Conservation (phyloP, 2,113 vertebrate genomes). For the Telmatochromis brichardi region DNA sequence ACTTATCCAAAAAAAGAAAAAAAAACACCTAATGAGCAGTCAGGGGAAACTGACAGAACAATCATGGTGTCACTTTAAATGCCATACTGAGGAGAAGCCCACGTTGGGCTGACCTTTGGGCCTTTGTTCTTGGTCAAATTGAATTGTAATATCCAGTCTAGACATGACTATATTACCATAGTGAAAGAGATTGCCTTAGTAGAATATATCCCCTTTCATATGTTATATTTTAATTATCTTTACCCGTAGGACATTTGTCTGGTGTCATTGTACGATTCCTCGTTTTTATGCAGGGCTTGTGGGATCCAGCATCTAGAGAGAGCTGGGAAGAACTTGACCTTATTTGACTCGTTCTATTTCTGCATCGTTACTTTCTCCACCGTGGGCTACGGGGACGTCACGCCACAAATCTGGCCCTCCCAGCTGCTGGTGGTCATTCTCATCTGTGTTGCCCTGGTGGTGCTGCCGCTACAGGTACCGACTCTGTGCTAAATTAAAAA, state of each 20-base stretch:
- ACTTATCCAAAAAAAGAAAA: background rate
- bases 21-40: background rate
- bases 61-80: conserved; percentile 22
- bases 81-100: background rate
- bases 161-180: background rate
- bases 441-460: conserved; percentile 95
- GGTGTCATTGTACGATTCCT: background rate
- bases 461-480: conserved; percentile 88
- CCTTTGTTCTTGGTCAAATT: conserved; percentile 3
- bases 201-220: background rate
- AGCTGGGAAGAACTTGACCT: conserved; percentile 83
- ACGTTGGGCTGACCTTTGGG: background rate
- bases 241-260: background rate
- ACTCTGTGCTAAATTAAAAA: background rate
- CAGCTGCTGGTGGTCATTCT: conserved; percentile 95
- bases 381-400: conserved; percentile 94
- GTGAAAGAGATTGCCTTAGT: background rate
- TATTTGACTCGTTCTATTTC: conserved; percentile 96
- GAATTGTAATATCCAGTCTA: background rate
- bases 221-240: background rate
- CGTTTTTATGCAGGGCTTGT: conserved; percentile 69
- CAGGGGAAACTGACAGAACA: background rate
- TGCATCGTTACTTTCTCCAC: conserved; percentile 99
- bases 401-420: conserved; percentile 95
- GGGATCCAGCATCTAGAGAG: conserved; percentile 97